phyloP scores from a whole-genome alignment of 2,113 vertebrate genomes.

The Gallinago undulata region DNA sequence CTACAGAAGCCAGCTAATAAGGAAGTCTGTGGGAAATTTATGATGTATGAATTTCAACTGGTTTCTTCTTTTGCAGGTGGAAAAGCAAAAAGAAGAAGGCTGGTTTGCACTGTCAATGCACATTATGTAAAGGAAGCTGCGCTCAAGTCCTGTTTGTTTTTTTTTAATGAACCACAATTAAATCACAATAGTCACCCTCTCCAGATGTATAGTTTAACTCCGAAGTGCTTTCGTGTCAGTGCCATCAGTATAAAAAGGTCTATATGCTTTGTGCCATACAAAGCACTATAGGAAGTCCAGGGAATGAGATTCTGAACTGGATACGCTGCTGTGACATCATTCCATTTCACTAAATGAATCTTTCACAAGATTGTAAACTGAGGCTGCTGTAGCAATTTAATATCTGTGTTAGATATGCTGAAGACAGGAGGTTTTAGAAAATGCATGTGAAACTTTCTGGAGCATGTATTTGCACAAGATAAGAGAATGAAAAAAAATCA shows the following conservation, averaged over 20 bases:
- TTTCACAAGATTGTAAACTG: neutral
- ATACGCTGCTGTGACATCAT: neutral
- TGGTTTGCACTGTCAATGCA: constrained; percentile 88
- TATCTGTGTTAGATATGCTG: accelerated
- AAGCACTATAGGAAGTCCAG: neutral
- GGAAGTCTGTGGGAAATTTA: neutral
- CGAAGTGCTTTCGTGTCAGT: neutral
- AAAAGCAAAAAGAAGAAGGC: constrained; percentile 79
- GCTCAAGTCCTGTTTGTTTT: neutral
- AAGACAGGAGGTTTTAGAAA: neutral
- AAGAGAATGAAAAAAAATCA: neutral
- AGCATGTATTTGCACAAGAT: neutral
- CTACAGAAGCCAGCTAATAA: neutral
- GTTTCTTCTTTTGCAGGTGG: constrained; percentile 69
- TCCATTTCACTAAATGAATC: neutral
- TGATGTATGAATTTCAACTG: neutral
- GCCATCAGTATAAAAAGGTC: neutral
- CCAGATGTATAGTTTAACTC: neutral
- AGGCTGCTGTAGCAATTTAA: neutral
- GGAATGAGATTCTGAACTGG: neutral
- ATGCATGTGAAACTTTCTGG: neutral
- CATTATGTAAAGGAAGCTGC: constrained; percentile 57
- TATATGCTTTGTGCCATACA: neutral
- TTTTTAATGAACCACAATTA: neutral
- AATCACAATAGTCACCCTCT: neutral